Percentiles rank a stretch among this genome's conserved stretches.
These are phyloP conservation scores for Nylanderia fulva DNA, from an alignment of 1,140 invertebrate species.

Conservation along the genomic window DNA sequence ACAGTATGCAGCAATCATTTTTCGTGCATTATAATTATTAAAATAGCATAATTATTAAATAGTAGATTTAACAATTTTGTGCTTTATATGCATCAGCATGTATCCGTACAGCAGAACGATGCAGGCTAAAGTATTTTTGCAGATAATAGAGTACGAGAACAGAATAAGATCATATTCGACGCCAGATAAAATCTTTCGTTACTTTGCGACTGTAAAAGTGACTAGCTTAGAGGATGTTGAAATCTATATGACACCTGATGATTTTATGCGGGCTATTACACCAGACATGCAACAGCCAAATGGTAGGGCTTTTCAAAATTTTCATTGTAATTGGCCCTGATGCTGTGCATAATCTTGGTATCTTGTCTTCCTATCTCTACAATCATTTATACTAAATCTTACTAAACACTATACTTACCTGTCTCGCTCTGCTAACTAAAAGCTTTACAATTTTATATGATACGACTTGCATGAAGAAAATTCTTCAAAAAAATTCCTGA, in stretches of 20 bases:
- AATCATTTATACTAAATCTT: background rate
- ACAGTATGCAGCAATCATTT: background rate
- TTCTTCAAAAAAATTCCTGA: background rate
- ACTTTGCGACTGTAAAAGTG: conserved; percentile 99
- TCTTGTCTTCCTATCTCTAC: background rate
- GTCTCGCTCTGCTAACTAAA: conserved; percentile 51
- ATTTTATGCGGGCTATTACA: conserved; percentile 98
- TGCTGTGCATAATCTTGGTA: background rate
- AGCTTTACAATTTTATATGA: background rate
- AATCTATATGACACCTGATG: conserved; percentile 99
- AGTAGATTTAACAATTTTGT: background rate
- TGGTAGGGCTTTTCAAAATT: conserved; percentile 88
- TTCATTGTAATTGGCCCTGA: background rate
- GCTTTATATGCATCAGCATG: background rate
- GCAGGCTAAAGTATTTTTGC: conserved; percentile 79
- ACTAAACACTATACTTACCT: conserved; percentile 30
- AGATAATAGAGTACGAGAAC: conserved; percentile 99
- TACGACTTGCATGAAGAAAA: background rate
- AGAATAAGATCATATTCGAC: conserved; percentile 97
- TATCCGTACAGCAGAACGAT: conserved; percentile 63
- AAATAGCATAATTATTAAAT: no score
- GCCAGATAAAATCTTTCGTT: conserved; percentile 99
- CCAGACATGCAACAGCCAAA: conserved; percentile 98
- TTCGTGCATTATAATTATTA: conserved; percentile 4
- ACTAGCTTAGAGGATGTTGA: conserved; percentile 91